A percentile compares a stretch with the other conserved stretches of the same genome.
These are phyloP conservation scores for Drosophila leonis DNA, from an alignment of 2,888 invertebrate species.

Conservation along the genomic window DNA sequence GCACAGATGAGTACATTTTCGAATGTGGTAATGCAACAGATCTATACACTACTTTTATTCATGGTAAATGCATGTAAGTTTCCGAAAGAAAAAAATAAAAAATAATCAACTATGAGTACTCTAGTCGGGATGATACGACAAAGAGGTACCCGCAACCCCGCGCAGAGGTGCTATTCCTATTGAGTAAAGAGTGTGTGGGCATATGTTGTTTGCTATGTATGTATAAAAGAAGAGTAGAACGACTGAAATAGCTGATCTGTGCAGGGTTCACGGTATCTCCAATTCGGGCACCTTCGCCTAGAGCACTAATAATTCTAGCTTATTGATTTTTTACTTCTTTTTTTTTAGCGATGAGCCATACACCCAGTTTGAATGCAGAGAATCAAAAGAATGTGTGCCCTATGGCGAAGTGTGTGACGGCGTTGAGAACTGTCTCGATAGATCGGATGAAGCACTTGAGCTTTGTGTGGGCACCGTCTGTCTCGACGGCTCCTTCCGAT, in stretches of 20 bases:
- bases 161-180: no score
- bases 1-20: conserved; percentile 29
- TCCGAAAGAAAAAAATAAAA: no score
- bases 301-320: background rate
- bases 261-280: background rate
- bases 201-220: no score
- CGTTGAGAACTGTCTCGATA: conserved; percentile 63
- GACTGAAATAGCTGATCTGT: background rate
- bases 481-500: conserved; percentile 70
- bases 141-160: background rate
- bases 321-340: background rate
- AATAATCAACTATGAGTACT: background rate
- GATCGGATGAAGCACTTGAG: conserved; percentile 71
- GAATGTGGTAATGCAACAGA: background rate
- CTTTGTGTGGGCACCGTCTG: conserved; percentile 59
- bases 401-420: conserved; percentile 25
- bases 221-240: background rate
- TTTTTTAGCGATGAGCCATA: background rate
- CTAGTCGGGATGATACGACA: background rate
- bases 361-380: conserved; percentile 20
- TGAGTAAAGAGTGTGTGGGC: no score
- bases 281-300: background rate
- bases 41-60: fast-evolving
- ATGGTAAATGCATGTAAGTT: conserved; percentile 14
- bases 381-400: conserved; percentile 17